phyloP scores from a whole-genome alignment of 2,113 vertebrate species.

The Vicugna pacos region DNA sequence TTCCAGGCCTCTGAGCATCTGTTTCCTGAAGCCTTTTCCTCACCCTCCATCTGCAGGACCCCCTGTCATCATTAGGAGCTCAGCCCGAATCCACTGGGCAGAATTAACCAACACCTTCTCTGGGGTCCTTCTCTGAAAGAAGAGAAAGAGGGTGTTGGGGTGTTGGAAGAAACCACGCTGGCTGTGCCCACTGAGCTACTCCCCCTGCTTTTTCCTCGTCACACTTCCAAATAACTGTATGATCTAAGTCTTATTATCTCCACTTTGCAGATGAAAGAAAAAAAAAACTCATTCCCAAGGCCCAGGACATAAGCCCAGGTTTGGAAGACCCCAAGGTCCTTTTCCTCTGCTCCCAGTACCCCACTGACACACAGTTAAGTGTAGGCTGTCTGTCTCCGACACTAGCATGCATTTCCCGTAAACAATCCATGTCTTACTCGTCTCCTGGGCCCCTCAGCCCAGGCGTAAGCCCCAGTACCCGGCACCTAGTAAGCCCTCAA shows the following conservation, averaged over 20 bases:
- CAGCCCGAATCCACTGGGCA: not conserved
- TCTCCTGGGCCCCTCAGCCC: not conserved
- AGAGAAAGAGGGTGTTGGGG: not conserved
- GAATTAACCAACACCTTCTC: not conserved
- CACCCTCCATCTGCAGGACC: not conserved
- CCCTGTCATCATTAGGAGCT: not conserved
- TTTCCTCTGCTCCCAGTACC: not conserved
- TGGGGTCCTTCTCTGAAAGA: not conserved
- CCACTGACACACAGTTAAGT: not conserved
- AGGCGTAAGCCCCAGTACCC: not conserved
- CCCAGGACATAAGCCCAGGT: not conserved
- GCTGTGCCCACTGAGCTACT: not conserved
- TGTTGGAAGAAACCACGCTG: accelerated
- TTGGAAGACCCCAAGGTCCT: not conserved
- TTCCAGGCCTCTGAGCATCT: not conserved
- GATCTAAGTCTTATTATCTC: not conserved
- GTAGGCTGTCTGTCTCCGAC: not conserved
- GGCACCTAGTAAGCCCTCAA: not conserved
- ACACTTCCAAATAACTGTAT: not conserved
- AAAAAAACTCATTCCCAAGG: not conserved
- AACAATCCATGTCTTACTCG: not conserved
- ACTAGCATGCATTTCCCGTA: not conserved
- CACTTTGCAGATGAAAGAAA: not conserved
- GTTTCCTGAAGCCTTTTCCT: not conserved
- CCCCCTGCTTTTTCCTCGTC: too few species aligned